phyloP scores from a whole-genome alignment of 1,140 invertebrate genomes.

The Drosophila aff. region DNA sequence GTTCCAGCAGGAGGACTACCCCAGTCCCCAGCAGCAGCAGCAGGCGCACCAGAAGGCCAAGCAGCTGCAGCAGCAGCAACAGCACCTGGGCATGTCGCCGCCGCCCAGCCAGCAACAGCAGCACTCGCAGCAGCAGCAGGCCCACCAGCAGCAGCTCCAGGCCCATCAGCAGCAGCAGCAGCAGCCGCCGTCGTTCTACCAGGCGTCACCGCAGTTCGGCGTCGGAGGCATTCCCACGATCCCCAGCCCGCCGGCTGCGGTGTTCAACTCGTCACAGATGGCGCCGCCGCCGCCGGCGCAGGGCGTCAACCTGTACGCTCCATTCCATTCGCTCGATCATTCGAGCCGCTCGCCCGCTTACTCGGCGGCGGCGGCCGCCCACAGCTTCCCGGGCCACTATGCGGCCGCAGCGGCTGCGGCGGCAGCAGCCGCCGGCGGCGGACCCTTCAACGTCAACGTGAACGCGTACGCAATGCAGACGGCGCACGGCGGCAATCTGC shows the following conservation, averaged over 20 bases:
- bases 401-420: constrained; percentile 63
- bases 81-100: constrained; percentile 77
- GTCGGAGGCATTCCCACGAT: constrained; percentile 91
- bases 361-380: constrained; percentile 80
- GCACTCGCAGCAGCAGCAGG: constrained; percentile 57
- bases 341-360: constrained; percentile 79
- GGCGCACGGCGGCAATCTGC: constrained; percentile 87
- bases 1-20: constrained; percentile 79
- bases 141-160: constrained; percentile 49
- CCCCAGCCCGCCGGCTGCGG: constrained; percentile 92
- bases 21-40: constrained; percentile 80
- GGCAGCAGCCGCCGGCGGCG: constrained; percentile 85
- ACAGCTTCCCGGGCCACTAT: constrained; percentile 87
- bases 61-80: constrained; percentile 69
- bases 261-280: constrained; percentile 91
- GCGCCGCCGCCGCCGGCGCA: constrained; percentile 88
- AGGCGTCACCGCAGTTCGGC: constrained; percentile 87
- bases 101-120: constrained; percentile 82
- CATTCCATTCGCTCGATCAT: constrained; percentile 87
- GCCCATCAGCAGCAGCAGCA: constrained; percentile 57
- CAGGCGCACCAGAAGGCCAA: constrained; percentile 70
- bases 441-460: constrained; percentile 86
- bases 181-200: constrained; percentile 80
- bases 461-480: constrained; percentile 85
- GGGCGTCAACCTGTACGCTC: constrained; percentile 91